Percentiles rank a stretch among this genome's conserved stretches.
These are phyloP conservation scores for Porites evermanni DNA, from an alignment of 92 coral and sea anemone species.

Conservation along the genomic window DNA sequence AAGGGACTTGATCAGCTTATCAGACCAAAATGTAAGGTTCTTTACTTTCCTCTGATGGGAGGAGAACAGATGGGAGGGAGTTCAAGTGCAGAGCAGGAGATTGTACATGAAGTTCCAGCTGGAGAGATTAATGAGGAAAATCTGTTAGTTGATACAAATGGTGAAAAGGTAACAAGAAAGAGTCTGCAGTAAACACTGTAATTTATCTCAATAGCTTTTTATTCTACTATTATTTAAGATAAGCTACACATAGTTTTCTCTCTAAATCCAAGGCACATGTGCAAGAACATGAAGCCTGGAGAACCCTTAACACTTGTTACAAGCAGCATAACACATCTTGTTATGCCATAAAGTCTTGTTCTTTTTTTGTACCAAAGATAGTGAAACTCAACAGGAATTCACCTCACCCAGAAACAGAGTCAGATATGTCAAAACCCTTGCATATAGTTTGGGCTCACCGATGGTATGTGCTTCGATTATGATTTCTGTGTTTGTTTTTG, in stretches of 20 bases:
- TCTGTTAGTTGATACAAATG: not conserved
- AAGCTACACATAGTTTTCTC: too few relatives aligned
- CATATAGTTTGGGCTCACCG: slow-evolving; percentile 98
- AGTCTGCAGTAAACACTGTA: not conserved
- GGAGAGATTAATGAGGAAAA: not conserved
- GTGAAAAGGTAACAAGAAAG: not conserved
- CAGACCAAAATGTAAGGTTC: slow-evolving; percentile 84
- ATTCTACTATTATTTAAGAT: too few relatives aligned
- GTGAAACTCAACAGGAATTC: not conserved
- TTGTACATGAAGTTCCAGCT: not conserved
- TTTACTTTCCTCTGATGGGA: slow-evolving; percentile 75
- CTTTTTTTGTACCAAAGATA: not conserved
- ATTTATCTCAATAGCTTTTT: too few relatives aligned
- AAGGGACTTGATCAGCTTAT: slow-evolving; percentile 70
- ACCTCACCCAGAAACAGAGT: not conserved
- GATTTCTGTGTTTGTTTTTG: not conserved
- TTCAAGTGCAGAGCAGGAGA: too few relatives aligned
- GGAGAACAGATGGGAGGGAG: not conserved
- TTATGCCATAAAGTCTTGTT: not conserved
- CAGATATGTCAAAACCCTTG: slow-evolving; percentile 50
- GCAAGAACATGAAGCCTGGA: too few relatives aligned
- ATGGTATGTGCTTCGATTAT: slow-evolving; percentile 65
- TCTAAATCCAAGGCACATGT: too few relatives aligned
- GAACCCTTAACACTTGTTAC: too few relatives aligned
- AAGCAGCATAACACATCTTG: not conserved